These are phyloP conservation scores for Strigamia transsilvanica DNA, from an alignment of 2,888 invertebrate genomes.

Conservation along the genomic window DNA sequence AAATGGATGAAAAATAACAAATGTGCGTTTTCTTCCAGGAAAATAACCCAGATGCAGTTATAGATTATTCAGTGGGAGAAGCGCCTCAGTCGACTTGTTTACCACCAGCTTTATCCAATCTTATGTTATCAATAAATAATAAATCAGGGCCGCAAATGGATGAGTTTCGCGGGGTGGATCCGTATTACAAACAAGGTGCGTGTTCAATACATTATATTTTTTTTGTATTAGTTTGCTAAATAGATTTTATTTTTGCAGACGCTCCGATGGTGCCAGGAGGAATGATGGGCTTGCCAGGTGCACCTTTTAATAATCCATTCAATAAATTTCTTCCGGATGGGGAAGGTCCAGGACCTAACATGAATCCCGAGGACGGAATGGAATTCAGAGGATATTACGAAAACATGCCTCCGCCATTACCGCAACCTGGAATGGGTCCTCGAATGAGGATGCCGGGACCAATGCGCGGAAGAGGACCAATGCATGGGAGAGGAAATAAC, in stretches of 20 bases:
- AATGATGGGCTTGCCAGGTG: not conserved
- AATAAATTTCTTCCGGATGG: constrained; percentile 23
- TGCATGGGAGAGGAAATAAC: constrained; percentile 55
- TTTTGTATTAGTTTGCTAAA: not conserved
- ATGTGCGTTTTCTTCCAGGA: constrained; percentile 55
- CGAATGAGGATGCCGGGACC: constrained; percentile 51
- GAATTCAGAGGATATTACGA: constrained; percentile 51
- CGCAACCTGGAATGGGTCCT: constrained; percentile 49
- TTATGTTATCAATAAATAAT: constrained; percentile 56
- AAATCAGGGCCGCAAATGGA: constrained; percentile 20
- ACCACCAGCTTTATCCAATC: constrained; percentile 57
- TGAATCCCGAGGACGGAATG: constrained; percentile 28
- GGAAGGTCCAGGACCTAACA: constrained; percentile 18
- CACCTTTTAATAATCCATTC: not conserved
- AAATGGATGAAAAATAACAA: not conserved
- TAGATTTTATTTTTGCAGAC: not conserved
- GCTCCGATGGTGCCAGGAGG: not conserved
- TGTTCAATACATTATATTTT: not conserved
- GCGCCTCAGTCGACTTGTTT: constrained; percentile 55
- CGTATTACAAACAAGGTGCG: constrained; percentile 8
- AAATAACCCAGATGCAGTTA: constrained; percentile 57
- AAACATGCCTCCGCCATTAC: constrained; percentile 29
- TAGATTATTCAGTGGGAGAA: constrained; percentile 57
- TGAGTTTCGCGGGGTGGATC: constrained; percentile 5
- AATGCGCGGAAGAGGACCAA: constrained; percentile 28